Percentiles rank a stretch among this genome's conserved stretches.
phyloP scores from a whole-genome alignment of 2,113 vertebrate genomes.

The Trachemys scripta region DNA sequence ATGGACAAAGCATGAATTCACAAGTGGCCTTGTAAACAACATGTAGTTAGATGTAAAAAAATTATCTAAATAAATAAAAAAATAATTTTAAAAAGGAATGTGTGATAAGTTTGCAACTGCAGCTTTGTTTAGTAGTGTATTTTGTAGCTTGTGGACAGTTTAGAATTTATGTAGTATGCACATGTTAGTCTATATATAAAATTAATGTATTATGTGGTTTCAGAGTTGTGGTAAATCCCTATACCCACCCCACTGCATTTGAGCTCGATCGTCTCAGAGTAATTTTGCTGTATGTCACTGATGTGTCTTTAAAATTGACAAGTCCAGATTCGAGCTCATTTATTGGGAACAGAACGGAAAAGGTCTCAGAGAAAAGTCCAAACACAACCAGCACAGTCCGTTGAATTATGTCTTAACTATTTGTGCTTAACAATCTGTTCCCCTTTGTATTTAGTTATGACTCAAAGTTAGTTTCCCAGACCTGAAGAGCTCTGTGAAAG shows the following conservation, averaged over 20 bases:
- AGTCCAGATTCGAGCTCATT: not conserved
- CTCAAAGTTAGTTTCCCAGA: not conserved
- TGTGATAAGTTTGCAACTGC: not conserved
- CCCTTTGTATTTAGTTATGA: not conserved
- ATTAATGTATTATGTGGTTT: not conserved
- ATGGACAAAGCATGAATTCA: no score
- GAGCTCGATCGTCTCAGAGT: not conserved
- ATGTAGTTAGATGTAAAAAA: no score
- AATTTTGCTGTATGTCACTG: not conserved
- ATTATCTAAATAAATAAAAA: no score
- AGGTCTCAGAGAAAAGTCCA: not conserved
- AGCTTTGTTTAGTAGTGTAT: not conserved
- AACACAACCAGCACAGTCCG: not conserved
- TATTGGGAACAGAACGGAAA: not conserved
- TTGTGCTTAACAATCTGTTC: not conserved
- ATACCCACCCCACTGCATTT: not conserved
- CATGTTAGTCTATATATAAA: not conserved
- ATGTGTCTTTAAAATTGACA: not conserved
- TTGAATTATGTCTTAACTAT: not conserved
- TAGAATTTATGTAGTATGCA: not conserved
- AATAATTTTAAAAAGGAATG: no score
- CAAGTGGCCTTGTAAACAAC: no score
- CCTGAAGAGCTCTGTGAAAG: not conserved
- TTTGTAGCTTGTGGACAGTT: not conserved
- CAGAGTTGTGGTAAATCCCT: not conserved